A percentile compares a stretch with the other conserved stretches of the same genome.
phyloP scores from a whole-genome alignment of 2,113 vertebrate genomes.

The Anhinga anhinga region DNA sequence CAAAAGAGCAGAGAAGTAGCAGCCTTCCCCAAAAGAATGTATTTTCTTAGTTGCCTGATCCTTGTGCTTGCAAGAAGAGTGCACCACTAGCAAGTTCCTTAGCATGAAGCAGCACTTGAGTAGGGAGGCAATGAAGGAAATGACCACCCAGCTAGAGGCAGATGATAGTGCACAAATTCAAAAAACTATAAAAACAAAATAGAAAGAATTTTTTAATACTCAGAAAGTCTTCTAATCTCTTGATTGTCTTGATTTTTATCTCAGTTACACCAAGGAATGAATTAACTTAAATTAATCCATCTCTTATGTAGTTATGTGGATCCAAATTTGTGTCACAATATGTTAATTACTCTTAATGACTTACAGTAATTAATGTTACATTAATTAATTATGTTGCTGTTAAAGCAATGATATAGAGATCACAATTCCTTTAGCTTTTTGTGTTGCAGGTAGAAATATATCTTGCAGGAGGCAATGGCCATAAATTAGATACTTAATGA shows the following conservation, averaged over 20 bases:
- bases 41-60: background rate
- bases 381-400: background rate
- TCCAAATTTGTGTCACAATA: background rate
- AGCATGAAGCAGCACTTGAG: background rate
- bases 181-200: background rate
- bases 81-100: background rate
- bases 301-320: background rate
- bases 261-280: background rate
- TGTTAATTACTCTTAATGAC: background rate
- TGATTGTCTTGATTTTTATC: slow-evolving; percentile 48
- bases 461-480: background rate
- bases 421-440: background rate
- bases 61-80: background rate
- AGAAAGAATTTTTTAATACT: background rate
- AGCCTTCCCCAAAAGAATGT: background rate
- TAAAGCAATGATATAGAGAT: background rate
- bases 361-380: background rate
- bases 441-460: background rate
- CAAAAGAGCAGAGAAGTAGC: background rate
- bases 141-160: slow-evolving; percentile 9
- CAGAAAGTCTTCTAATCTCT: background rate
- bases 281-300: background rate
- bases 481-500: background rate
- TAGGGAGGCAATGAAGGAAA: background rate
- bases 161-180: background rate